These are phyloP conservation scores for Subacronicta megacephala DNA, from an alignment of 2,888 invertebrate species.

Conservation along the genomic window DNA sequence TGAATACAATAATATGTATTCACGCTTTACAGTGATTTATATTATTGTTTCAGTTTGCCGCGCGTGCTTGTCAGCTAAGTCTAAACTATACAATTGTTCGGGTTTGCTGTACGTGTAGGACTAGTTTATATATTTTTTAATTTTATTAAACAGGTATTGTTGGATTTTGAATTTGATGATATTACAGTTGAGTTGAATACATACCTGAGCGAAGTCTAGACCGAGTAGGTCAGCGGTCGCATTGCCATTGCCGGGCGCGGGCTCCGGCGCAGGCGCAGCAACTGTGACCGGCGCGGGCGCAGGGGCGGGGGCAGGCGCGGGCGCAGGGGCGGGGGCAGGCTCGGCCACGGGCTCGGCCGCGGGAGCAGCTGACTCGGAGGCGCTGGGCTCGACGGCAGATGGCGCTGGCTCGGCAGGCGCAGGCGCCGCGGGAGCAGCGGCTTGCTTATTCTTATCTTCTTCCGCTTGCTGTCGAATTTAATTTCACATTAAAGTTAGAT, in stretches of 20 bases:
- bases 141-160: too few species aligned
- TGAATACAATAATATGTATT: too few species aligned
- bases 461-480: slow-evolving; percentile 70
- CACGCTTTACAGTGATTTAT: too few species aligned
- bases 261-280: slow-evolving; percentile 15
- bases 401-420: slow-evolving; percentile 8
- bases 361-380: slow-evolving; percentile 4
- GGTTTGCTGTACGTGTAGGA: too few species aligned
- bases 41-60: too few species aligned
- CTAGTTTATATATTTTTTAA: too few species aligned
- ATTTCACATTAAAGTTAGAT: neutral
- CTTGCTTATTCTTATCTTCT: slow-evolving; percentile 78
- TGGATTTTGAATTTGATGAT: too few species aligned
- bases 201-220: slow-evolving; percentile 71
- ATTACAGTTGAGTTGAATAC: neutral
- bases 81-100: too few species aligned
- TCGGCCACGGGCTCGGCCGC: slow-evolving; percentile 7
- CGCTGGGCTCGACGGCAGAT: slow-evolving; percentile 15
- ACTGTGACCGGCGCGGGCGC: neutral
- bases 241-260: slow-evolving; percentile 71
- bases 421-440: slow-evolving; percentile 24
- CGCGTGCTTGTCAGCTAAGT: too few species aligned
- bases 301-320: neutral
- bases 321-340: slow-evolving; percentile 1
- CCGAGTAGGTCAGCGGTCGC: slow-evolving; percentile 71